These are phyloP conservation scores for Euplexia lucipara DNA, from an alignment of 2,888 invertebrate species.

Conservation along the genomic window DNA sequence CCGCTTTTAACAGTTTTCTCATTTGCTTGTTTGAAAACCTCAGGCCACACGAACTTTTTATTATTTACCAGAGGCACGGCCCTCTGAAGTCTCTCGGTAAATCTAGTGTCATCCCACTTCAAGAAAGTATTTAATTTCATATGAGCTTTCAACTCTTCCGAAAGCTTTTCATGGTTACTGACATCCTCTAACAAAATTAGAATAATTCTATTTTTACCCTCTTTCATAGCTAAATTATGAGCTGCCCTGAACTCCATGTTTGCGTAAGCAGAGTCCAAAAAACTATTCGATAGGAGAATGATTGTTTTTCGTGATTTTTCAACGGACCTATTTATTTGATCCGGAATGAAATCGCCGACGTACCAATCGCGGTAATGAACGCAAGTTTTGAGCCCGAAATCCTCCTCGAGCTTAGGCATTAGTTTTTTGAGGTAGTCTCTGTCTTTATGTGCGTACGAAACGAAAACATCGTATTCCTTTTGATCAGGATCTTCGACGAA, in stretches of 20 bases:
- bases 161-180: conserved; percentile 84
- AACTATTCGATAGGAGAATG: conserved; percentile 64
- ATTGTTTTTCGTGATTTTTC: conserved; percentile 46
- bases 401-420: conserved; percentile 46
- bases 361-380: conserved; percentile 49
- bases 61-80: conserved; percentile 89
- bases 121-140: conserved; percentile 95
- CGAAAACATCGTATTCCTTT: conserved; percentile 43
- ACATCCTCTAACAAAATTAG: conserved; percentile 91
- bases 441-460: conserved; percentile 49
- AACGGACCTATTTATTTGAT: conserved; percentile 45
- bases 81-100: conserved; percentile 94
- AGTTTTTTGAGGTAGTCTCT: conserved; percentile 1
- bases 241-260: conserved; percentile 92
- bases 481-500: conserved; percentile 33
- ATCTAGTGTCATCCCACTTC: conserved; percentile 95
- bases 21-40: conserved; percentile 10
- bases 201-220: conserved; percentile 92
- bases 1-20: conserved; percentile 16
- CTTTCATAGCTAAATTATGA: conserved; percentile 76
- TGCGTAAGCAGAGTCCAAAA: conserved; percentile 88
- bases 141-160: conserved; percentile 91
- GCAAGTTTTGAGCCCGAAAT: conserved; percentile 44
- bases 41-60: conserved; percentile 42
- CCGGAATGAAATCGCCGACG: conserved; percentile 42